Percentiles rank a stretch among this genome's conserved stretches.
Evolutionary conservation across 2,113 vertebrate genomes (phyloP).

Genomic region (Cyprinodon tularosa): DNA sequence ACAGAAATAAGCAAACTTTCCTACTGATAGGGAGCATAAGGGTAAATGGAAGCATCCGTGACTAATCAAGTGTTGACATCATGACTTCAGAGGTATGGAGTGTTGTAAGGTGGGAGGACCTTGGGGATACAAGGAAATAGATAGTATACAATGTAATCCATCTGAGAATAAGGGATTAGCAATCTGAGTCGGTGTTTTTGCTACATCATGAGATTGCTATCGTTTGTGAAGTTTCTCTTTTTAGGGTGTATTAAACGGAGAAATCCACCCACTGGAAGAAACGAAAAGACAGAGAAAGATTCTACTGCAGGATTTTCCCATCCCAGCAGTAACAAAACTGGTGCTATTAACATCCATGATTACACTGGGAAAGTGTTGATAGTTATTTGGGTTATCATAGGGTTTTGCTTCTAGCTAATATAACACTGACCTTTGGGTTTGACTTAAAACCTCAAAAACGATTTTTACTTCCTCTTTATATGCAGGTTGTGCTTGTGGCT

Average conservation of each 20-base stretch:
- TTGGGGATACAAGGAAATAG: constrained; percentile 16
- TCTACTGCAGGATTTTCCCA: constrained; percentile 14
- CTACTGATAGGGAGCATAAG: constrained; percentile 9
- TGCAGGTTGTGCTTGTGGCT: constrained; percentile 19
- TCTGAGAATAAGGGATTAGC: constrained; percentile 45
- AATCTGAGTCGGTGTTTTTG: constrained; percentile 31
- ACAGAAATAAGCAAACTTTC: constrained; percentile 28
- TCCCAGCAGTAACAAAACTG: constrained; percentile 12
- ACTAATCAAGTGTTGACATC: constrained; percentile 42
- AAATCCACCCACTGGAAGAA: constrained; percentile 7
- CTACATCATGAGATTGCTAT: constrained; percentile 1
- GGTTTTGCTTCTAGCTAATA: constrained; percentile 3
- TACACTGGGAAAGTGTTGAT: constrained; percentile 6
- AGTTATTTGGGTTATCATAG: constrained; percentile 23
- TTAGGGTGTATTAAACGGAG: constrained; percentile 4
- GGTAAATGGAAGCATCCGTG: constrained; percentile 22
- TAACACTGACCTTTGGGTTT: constrained; percentile 4
- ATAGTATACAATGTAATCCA: constrained; percentile 38
- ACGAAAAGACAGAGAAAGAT: constrained; percentile 23
- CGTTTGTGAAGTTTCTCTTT: neutral
- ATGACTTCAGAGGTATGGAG: constrained; percentile 6
- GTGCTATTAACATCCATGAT: neutral
- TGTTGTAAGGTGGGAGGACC: constrained; percentile 15
- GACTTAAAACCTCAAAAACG: constrained; percentile 32
- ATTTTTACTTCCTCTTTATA: constrained; percentile 35